Evolutionary conservation across 2,797 vertebrate genomes (phyloP).

Genomic region (Syngnathus rostellatus): DNA sequence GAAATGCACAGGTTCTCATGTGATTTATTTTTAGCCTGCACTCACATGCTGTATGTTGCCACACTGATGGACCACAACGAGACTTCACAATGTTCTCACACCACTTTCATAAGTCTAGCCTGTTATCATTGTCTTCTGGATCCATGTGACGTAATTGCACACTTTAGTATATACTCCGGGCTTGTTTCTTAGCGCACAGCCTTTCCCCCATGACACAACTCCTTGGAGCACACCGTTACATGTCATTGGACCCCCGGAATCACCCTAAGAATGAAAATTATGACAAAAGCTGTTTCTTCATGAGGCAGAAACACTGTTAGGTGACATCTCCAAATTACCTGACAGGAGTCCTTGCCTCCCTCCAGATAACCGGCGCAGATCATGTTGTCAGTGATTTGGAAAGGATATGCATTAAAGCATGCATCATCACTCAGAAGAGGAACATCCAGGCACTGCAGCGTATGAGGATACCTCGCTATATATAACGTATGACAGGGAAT

Average conservation of each 20-base stretch:
- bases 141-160: conserved; percentile 76
- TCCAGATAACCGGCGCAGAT: conserved; percentile 69
- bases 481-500: not conserved
- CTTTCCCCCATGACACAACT: conserved; percentile 78
- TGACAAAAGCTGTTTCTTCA: not conserved
- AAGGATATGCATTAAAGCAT: conserved; percentile 64
- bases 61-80: not conserved
- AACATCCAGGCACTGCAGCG: conserved; percentile 63
- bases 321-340: conserved; percentile 48
- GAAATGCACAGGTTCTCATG: not conserved
- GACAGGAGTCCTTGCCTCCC: conserved; percentile 75
- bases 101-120: conserved; percentile 11
- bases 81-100: not conserved
- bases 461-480: conserved; percentile 50
- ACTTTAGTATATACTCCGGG: conserved; percentile 77
- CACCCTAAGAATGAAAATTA: conserved; percentile 56
- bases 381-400: conserved; percentile 70
- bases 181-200: conserved; percentile 66
- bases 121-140: conserved; percentile 57
- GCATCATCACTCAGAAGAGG: conserved; percentile 61
- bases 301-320: not conserved
- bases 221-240: conserved; percentile 74
- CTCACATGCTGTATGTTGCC: not conserved
- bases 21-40: conserved; percentile 1
- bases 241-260: conserved; percentile 76